Percentiles rank a stretch among this genome's conserved stretches.
These are phyloP conservation scores for Tauraco hartlaubi DNA, from an alignment of 2,797 vertebrate species.

Conservation along the genomic window DNA sequence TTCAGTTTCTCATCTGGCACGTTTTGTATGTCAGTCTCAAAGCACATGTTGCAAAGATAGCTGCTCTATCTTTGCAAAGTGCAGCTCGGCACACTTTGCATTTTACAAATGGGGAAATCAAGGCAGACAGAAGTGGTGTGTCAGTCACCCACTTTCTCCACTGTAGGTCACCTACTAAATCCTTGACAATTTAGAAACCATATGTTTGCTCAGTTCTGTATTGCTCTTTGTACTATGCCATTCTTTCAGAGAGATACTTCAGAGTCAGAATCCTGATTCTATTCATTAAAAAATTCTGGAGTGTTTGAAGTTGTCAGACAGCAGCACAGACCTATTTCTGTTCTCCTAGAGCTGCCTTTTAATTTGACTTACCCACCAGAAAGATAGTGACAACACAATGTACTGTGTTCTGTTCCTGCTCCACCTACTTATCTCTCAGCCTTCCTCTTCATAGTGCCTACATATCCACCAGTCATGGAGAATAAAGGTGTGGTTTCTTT, in stretches of 20 bases:
- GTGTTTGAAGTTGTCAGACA: not conserved
- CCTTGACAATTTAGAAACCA: not conserved
- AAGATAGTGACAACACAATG: not conserved
- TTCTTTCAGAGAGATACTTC: not conserved
- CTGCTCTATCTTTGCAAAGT: not conserved
- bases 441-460: not conserved
- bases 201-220: not conserved
- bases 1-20: conserved; percentile 53
- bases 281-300: not conserved
- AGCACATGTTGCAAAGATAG: conserved; percentile 12
- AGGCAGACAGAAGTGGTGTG: conserved; percentile 20
- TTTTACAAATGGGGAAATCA: not conserved
- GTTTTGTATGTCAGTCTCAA: conserved; percentile 25
- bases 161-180: not conserved
- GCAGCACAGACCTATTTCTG: not conserved
- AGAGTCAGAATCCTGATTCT: not conserved
- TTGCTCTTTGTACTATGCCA: not conserved
- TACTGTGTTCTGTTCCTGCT: not conserved
- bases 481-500: not conserved
- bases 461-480: not conserved
- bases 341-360: not conserved
- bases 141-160: not conserved
- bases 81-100: not conserved
- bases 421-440: not conserved
- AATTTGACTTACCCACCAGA: not conserved